Percentiles rank a stretch among this genome's conserved stretches.
Conservation (phyloP, 2,113 vertebrate genomes). For the Psammodynastes pulverulentus region DNA sequence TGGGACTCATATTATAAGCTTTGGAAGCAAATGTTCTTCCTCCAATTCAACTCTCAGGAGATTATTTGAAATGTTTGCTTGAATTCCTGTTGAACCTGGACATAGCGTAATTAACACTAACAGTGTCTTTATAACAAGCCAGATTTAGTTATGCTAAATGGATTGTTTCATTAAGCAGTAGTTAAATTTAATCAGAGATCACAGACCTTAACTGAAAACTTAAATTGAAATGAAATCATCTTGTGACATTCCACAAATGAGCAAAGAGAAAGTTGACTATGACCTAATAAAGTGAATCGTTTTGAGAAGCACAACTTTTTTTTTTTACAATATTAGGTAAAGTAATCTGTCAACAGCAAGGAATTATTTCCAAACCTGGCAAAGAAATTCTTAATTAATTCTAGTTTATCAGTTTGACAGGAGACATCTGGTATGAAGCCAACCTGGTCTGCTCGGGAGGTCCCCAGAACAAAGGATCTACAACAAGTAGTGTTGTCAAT, state of each 20-base stretch:
- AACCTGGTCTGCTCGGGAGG: background rate
- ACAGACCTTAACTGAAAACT: background rate
- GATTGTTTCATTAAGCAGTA: background rate
- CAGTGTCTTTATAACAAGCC: background rate
- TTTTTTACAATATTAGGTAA: background rate
- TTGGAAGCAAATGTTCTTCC: background rate
- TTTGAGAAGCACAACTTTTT: background rate
- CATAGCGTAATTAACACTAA: background rate
- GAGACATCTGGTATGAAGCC: background rate
- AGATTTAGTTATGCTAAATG: background rate
- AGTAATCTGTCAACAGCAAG: background rate
- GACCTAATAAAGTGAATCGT: background rate
- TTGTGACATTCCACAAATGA: background rate
- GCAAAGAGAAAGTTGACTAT: background rate
- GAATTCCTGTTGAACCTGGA: background rate
- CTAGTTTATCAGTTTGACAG: background rate
- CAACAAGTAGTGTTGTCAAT: background rate
- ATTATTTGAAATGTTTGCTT: background rate
- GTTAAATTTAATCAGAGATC: background rate
- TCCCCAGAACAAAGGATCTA: background rate
- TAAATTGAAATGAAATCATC: background rate
- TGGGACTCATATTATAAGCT: background rate
- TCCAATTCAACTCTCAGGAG: background rate
- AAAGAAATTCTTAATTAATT: background rate
- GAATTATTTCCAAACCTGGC: background rate